Conservation (phyloP, 30 jellyfish, hydroid and myxozoan species). For the Morbakka virulenta region DNA sequence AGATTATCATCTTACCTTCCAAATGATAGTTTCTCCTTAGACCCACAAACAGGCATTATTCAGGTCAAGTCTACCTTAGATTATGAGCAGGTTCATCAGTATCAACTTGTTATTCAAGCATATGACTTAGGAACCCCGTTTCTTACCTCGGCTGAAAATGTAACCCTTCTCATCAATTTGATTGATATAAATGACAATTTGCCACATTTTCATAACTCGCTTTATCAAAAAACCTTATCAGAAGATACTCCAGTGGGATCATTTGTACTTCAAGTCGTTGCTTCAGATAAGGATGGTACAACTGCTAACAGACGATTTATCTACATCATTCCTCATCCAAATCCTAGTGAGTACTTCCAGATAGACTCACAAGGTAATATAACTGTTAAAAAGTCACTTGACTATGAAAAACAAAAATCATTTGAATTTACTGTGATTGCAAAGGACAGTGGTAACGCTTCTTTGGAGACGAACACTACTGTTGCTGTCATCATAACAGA, state of each 20-base stretch:
- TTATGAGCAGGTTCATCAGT: conserved; percentile 42
- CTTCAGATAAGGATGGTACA: conserved; percentile 79
- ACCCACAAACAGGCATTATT: conserved; percentile 58
- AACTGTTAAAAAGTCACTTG: conserved; percentile 30
- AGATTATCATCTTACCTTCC: conserved; percentile 42
- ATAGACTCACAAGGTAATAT: conserved; percentile 70
- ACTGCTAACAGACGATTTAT: conserved; percentile 30
- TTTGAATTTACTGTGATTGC: conserved; percentile 83
- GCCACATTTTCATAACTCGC: conserved; percentile 61
- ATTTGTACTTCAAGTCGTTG: conserved; percentile 57
- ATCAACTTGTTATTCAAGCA: conserved; percentile 43
- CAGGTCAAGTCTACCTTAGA: conserved; percentile 50
- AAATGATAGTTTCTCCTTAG: conserved; percentile 40
- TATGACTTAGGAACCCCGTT: conserved; percentile 72
- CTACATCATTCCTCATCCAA: conserved; percentile 59
- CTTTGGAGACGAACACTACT: conserved; percentile 50
- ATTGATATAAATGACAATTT: conserved; percentile 76
- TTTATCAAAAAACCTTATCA: conserved; percentile 46
- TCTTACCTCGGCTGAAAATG: conserved; percentile 47
- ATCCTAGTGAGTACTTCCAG: conserved; percentile 39
- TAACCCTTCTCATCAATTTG: conserved; percentile 49
- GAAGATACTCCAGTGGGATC: conserved; percentile 39
- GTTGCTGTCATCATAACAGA: conserved; percentile 52
- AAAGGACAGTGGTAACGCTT: conserved; percentile 67
- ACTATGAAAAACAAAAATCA: conserved; percentile 51